Conservation (phyloP, 2,888 invertebrate species). For the Atethmia centrago region DNA sequence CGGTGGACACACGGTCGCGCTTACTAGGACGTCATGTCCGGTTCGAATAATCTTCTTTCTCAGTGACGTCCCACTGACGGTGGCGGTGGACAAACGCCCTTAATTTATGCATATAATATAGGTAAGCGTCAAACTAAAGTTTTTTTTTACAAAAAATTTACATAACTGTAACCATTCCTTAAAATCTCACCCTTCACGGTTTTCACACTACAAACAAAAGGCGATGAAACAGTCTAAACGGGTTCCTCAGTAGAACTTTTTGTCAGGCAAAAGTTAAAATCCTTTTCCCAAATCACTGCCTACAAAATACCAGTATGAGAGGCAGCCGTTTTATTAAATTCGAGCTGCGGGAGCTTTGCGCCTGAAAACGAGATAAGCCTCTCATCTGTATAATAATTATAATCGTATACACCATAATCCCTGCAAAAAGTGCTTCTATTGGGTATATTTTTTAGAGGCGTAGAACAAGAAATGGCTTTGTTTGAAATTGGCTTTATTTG, state of each 20-base stretch:
- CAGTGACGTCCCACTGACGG: no score
- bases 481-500: no score
- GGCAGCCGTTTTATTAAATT: slow-evolving; percentile 19
- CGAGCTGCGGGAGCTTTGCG: slow-evolving; percentile 4
- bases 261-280: slow-evolving; percentile 8
- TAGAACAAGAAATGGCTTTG: no score
- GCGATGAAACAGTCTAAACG: neutral
- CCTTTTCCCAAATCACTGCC: slow-evolving; percentile 6
- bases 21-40: no score
- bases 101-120: no score
- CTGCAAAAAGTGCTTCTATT: neutral
- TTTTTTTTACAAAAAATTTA: neutral
- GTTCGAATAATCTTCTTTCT: neutral
- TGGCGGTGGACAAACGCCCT: no score
- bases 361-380: slow-evolving; percentile 1
- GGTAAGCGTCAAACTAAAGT: no score
- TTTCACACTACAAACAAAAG: neutral
- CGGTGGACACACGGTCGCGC: neutral
- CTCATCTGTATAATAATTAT: slow-evolving; percentile 24
- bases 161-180: neutral
- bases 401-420: slow-evolving; percentile 13
- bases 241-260: neutral
- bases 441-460: no score
- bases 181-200: neutral
- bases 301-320: neutral